Conservation (phyloP, 2,888 invertebrate species). For the Malachius bipustulatus region DNA sequence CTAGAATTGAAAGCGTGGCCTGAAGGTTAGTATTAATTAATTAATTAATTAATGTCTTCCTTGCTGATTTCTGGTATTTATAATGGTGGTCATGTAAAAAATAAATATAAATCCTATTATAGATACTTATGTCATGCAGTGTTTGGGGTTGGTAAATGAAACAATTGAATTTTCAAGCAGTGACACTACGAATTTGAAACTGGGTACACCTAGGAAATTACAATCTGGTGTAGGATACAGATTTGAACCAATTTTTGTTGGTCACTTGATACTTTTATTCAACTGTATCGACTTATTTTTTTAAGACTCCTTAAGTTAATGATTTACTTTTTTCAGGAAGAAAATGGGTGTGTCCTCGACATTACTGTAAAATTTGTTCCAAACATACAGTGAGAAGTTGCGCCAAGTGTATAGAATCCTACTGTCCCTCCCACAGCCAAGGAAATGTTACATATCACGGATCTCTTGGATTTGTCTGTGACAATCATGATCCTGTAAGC, state of each 20-base stretch:
- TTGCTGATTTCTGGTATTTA: not conserved
- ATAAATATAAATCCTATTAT: too few relatives aligned
- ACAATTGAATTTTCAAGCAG: too few relatives aligned
- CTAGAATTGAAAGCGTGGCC: slow-evolving; percentile 29
- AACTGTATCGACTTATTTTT: not conserved
- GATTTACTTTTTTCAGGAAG: slow-evolving; percentile 16
- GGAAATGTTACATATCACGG: slow-evolving; percentile 32
- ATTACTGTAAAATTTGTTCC: slow-evolving; percentile 33
- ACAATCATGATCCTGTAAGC: slow-evolving; percentile 29
- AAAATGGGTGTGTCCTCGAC: slow-evolving; percentile 35
- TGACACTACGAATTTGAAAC: too few relatives aligned
- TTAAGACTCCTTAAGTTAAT: not conserved
- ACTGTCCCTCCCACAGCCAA: slow-evolving; percentile 33
- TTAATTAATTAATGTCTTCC: not conserved
- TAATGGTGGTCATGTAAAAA: not conserved
- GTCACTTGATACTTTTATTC: too few relatives aligned
- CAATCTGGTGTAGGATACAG: too few relatives aligned
- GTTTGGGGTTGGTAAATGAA: too few relatives aligned
- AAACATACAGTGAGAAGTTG: slow-evolving; percentile 35
- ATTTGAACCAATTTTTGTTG: too few relatives aligned
- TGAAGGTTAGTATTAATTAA: slow-evolving; percentile 25
- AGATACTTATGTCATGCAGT: too few relatives aligned
- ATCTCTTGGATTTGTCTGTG: slow-evolving; percentile 30
- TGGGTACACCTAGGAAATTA: too few relatives aligned
- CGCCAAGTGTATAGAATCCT: slow-evolving; percentile 33